Percentiles rank a stretch among this genome's conserved stretches.
phyloP scores from a whole-genome alignment of 2,888 invertebrate genomes.

The Cremastobaeus sp. region DNA sequence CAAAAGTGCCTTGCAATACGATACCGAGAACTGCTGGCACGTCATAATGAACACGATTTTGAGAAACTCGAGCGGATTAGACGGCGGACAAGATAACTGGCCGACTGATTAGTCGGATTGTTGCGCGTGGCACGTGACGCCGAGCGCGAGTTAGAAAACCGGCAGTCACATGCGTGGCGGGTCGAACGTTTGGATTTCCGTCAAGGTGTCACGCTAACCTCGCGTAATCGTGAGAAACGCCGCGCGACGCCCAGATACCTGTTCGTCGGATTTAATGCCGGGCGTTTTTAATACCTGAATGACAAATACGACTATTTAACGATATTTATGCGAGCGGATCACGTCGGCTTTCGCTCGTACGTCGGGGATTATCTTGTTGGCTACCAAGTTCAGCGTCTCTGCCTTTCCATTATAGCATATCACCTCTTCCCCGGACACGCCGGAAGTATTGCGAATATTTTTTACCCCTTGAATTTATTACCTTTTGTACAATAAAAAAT shows the following conservation, averaged over 20 bases:
- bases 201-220: constrained; percentile 59
- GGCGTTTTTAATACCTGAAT: constrained; percentile 68
- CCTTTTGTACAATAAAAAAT: too few relatives aligned
- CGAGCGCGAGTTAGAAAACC: constrained; percentile 17
- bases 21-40: constrained; percentile 20
- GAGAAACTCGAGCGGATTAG: constrained; percentile 23
- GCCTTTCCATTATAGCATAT: too few relatives aligned
- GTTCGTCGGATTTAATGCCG: constrained; percentile 47
- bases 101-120: constrained; percentile 29
- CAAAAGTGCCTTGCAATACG: too few relatives aligned
- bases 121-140: constrained; percentile 40
- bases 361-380: constrained; percentile 73
- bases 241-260: constrained; percentile 60
- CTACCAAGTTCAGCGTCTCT: too few relatives aligned
- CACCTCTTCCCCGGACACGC: too few relatives aligned
- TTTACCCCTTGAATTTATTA: too few relatives aligned
- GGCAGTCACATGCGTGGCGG: constrained; percentile 38
- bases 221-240: constrained; percentile 72
- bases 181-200: constrained; percentile 64
- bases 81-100: constrained; percentile 32
- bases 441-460: too few relatives aligned
- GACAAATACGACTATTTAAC: constrained; percentile 74
- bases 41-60: constrained; percentile 22
- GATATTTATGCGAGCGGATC: constrained; percentile 75
- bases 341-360: constrained; percentile 73